Conservation (phyloP, 2,888 invertebrate species). For the Cordilura impudica region DNA sequence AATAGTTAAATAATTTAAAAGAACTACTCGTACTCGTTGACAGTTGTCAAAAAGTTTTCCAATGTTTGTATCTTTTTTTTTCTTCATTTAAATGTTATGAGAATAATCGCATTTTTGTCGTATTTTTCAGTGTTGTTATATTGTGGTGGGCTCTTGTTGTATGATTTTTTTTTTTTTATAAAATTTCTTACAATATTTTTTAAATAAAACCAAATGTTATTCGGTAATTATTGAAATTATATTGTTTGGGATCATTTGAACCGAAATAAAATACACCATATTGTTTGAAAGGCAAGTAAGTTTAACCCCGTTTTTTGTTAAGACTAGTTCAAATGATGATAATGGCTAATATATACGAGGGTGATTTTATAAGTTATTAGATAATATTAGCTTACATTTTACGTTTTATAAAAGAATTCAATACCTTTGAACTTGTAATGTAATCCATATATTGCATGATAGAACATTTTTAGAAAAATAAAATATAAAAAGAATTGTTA, state of each 20-base stretch:
- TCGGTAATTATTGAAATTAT: constrained; percentile 42
- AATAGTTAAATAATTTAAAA: background rate
- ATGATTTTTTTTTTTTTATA: constrained; percentile 9
- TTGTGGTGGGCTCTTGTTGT: constrained; percentile 19
- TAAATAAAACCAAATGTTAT: constrained; percentile 42
- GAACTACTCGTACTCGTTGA: too few species aligned
- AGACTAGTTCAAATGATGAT: constrained; percentile 5
- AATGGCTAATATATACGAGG: background rate
- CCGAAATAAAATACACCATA: constrained; percentile 35
- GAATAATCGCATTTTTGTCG: background rate
- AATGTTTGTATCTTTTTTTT: background rate
- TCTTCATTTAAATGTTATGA: background rate
- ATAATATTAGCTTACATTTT: too few species aligned
- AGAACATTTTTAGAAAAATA: too few species aligned
- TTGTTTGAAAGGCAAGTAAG: constrained; percentile 35
- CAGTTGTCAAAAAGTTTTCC: too few species aligned
- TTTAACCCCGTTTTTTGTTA: constrained; percentile 46
- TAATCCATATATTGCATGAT: too few species aligned
- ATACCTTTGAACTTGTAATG: too few species aligned
- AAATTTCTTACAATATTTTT: constrained; percentile 18
- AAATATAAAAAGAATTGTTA: too few species aligned
- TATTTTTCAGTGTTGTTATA: background rate
- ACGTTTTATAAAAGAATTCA: too few species aligned
- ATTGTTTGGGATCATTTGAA: background rate
- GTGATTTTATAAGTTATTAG: background rate